Conservation (phyloP, 2,888 invertebrate species). For the Dynastes tityus region DNA sequence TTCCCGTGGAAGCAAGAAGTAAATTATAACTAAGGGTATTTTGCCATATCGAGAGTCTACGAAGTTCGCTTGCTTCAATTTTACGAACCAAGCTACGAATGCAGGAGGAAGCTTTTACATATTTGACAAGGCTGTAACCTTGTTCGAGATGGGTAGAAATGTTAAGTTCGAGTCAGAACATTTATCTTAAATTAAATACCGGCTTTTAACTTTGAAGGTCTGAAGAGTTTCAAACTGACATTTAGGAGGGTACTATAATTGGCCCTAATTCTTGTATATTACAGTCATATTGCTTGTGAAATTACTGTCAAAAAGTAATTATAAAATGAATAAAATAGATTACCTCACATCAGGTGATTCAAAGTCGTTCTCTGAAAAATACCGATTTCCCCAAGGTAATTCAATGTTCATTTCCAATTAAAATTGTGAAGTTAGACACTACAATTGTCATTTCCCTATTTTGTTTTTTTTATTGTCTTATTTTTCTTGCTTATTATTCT, state of each 20-base stretch:
- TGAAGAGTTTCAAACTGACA: background rate
- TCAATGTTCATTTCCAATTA: too few relatives aligned
- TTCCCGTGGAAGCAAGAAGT: background rate
- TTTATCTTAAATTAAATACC: constrained; percentile 16
- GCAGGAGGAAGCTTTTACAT: background rate
- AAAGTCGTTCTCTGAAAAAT: background rate
- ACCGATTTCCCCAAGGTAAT: background rate
- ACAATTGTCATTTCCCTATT: background rate
- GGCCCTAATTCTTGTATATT: background rate
- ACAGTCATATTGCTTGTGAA: background rate
- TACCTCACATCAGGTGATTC: background rate
- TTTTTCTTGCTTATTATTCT: background rate
- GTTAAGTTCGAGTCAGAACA: constrained; percentile 5
- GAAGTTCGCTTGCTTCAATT: background rate
- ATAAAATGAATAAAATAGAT: background rate
- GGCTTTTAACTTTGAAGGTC: background rate
- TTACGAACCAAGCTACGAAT: background rate
- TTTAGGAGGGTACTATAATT: background rate
- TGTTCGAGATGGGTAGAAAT: background rate
- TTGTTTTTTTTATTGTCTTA: background rate
- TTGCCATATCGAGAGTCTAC: background rate
- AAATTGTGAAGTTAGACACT: too few relatives aligned
- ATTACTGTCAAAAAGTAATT: background rate
- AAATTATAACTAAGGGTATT: constrained; percentile 13
- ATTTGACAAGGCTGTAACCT: background rate